phyloP scores from a whole-genome alignment of 2,888 invertebrate genomes.

The Drosophila mulleri region DNA sequence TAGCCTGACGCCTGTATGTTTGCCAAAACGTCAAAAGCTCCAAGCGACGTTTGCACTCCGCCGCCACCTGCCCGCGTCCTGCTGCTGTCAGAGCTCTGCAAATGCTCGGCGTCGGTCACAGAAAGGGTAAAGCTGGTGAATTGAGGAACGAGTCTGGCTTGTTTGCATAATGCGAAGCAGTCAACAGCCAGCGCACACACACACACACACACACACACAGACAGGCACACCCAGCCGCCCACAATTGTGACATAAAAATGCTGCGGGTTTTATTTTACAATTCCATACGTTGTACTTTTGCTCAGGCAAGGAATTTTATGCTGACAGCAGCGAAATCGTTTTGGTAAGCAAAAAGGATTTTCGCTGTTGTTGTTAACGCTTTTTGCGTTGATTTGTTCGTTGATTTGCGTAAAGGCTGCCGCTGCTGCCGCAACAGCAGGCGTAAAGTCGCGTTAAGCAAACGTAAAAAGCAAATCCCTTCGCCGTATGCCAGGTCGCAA shows the following conservation, averaged over 20 bases:
- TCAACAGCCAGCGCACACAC: constrained; percentile 32
- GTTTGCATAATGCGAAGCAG: constrained; percentile 62
- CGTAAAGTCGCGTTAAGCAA: constrained; percentile 35
- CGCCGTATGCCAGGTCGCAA: constrained; percentile 36
- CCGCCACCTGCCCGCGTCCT: constrained; percentile 20
- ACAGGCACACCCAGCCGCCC: constrained; percentile 10
- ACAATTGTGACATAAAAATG: constrained; percentile 38
- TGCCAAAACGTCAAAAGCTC: constrained; percentile 10
- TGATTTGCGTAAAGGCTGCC: constrained; percentile 59
- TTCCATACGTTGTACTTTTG: constrained; percentile 58
- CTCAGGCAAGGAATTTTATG: constrained; percentile 56
- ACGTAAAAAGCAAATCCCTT: constrained; percentile 53
- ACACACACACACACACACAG: background rate
- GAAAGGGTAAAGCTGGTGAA: constrained; percentile 18
- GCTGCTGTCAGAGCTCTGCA: constrained; percentile 16
- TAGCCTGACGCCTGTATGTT: constrained; percentile 27
- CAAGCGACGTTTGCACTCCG: background rate
- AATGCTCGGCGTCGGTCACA: constrained; percentile 25
- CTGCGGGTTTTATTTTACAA: constrained; percentile 76
- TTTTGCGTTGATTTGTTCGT: constrained; percentile 74
- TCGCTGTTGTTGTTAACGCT: constrained; percentile 47
- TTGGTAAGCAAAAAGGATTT: constrained; percentile 57
- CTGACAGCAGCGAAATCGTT: constrained; percentile 73
- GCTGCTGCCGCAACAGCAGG: background rate
- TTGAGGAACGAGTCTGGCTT: constrained; percentile 37